Evolutionary conservation across 1,140 invertebrate species (phyloP).

Genomic region (Campodea augens): DNA sequence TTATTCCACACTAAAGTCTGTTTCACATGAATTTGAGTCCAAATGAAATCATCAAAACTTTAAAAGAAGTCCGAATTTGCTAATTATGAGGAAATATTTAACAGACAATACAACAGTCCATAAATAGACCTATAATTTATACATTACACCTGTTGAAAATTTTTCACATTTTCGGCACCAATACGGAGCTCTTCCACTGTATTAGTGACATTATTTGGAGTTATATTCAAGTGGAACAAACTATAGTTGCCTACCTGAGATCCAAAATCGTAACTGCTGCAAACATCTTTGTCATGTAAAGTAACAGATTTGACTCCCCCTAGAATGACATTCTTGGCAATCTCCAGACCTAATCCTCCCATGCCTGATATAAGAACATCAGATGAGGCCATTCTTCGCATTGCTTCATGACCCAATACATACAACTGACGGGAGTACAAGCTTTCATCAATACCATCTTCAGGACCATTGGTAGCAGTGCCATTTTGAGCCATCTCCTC

Average conservation of each 20-base stretch:
- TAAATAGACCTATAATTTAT: slow-evolving; percentile 6
- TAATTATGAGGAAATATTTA: too few species aligned
- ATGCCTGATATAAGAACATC: slow-evolving; percentile 92
- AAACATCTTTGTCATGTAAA: slow-evolving; percentile 59
- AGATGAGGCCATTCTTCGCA: slow-evolving; percentile 86
- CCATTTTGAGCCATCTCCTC: slow-evolving; percentile 59
- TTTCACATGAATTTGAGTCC: too few species aligned
- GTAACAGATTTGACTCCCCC: slow-evolving; percentile 95
- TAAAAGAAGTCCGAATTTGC: too few species aligned
- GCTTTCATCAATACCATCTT: slow-evolving; percentile 86
- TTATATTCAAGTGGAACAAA: too few species aligned
- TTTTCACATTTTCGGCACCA: too few species aligned
- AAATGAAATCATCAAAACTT: too few species aligned
- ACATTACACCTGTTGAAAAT: slow-evolving; percentile 1
- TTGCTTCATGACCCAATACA: slow-evolving; percentile 92
- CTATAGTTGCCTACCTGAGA: background rate
- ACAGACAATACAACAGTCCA: too few species aligned
- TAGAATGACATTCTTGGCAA: slow-evolving; percentile 96
- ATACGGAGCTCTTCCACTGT: too few species aligned
- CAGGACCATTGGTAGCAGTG: slow-evolving; percentile 27
- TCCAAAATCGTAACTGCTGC: slow-evolving; percentile 13
- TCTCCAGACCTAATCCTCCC: slow-evolving; percentile 87
- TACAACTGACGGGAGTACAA: slow-evolving; percentile 92
- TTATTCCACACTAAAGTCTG: too few species aligned
- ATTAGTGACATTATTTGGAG: too few species aligned